These are phyloP conservation scores for Neoascia interrupta DNA, from an alignment of 2,888 invertebrate genomes.

Conservation along the genomic window DNA sequence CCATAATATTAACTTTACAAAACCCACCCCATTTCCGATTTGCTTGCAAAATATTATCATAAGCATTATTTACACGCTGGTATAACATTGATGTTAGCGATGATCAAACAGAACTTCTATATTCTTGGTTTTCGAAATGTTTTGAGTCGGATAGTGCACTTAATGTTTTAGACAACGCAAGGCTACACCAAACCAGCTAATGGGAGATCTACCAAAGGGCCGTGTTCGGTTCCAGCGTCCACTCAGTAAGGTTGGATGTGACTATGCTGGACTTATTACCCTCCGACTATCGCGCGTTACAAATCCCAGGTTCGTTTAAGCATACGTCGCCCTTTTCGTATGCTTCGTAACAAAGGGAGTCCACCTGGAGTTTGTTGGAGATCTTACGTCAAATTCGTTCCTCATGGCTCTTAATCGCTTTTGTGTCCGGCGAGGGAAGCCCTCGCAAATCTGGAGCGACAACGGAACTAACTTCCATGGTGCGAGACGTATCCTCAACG, in stretches of 20 bases:
- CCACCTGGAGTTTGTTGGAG: constrained; percentile 11
- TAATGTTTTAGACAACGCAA: background rate
- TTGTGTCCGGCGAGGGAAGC: no score
- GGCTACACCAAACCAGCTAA: background rate
- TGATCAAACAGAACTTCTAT: constrained; percentile 5
- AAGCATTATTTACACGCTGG: background rate
- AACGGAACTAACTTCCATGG: no score
- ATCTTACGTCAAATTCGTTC: background rate
- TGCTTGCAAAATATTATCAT: background rate
- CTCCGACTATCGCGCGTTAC: background rate
- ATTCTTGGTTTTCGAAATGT: constrained; percentile 1
- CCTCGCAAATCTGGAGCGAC: no score
- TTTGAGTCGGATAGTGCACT: background rate
- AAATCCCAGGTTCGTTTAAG: no score
- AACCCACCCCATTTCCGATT: background rate
- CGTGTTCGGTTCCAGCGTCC: constrained; percentile 3
- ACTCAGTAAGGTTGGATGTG: constrained; percentile 3
- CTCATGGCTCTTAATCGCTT: no score
- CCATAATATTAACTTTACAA: background rate
- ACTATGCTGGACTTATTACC: constrained; percentile 7
- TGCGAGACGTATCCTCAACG: no score
- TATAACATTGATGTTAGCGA: background rate
- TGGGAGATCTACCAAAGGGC: background rate
- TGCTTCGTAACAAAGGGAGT: constrained; percentile 19
- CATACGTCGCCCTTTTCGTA: constrained; percentile 7